These are phyloP conservation scores for Paedocypris sp. DNA, from an alignment of 2,113 vertebrate genomes.

Conservation along the genomic window DNA sequence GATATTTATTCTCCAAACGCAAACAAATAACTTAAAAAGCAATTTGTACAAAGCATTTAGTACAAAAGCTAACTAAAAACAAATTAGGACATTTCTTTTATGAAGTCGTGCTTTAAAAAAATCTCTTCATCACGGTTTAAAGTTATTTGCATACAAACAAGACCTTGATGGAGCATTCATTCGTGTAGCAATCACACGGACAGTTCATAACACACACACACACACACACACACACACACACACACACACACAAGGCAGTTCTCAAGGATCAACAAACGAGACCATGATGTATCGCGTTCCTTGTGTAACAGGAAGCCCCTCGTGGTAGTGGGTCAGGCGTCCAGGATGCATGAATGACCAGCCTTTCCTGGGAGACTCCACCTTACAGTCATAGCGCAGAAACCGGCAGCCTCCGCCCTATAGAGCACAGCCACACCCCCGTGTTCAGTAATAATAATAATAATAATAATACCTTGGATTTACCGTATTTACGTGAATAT, in stretches of 20 bases:
- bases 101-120: conserved; percentile 7
- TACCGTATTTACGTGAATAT: too few relatives aligned
- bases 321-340: conserved; percentile 81
- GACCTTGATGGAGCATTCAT: not conserved
- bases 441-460: too few relatives aligned
- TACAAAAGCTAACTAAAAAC: not conserved
- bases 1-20: conserved; percentile 40
- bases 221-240: not conserved
- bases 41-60: conserved; percentile 55
- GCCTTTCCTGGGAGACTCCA: conserved; percentile 74
- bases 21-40: conserved; percentile 62
- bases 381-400: conserved; percentile 69
- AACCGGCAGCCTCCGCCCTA: conserved; percentile 81
- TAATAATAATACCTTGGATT: too few relatives aligned
- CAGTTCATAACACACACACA: not conserved
- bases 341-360: conserved; percentile 83
- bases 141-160: not conserved
- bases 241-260: not conserved
- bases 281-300: conserved; percentile 87
- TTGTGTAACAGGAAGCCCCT: conserved; percentile 71
- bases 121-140: not conserved
- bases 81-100: not conserved
- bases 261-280: conserved; percentile 78
- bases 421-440: conserved; percentile 20
- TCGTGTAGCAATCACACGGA: not conserved